Evolutionary conservation across 2,797 vertebrate genomes (phyloP), one percentile per base, ranked within the genome.

Genomic region (Etheostoma perlongum): DNA sequence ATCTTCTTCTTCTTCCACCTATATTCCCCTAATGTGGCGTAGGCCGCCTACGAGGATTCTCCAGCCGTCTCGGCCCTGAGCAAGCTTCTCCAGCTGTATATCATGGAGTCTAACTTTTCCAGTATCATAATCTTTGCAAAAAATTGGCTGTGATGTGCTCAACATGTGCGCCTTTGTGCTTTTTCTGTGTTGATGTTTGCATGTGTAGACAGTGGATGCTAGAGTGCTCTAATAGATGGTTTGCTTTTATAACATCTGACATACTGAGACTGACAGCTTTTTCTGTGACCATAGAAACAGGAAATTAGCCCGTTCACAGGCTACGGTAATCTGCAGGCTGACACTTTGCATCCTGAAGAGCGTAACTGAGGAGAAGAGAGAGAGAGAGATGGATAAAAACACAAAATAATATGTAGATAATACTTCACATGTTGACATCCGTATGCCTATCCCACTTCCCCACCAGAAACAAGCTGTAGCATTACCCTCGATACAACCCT

Each of bases 281-380:
- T 65, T 82, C 76, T 64, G 89, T 91, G 90, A 74, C 93, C 88
- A 92, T 92, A 89, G 91, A 85, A 90, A 93, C 79, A 15, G 86
- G 64, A 91, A 91, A 91, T 91, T 78, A 92, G 83, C 74, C 44
- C 0, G n/a, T 81, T 88, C 81, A 76, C 53, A 72, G 66, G 70
- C 70, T 60, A 70, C 18, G 54, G 74, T 75, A 81, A 85, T 88
- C 72, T 84, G 51, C 71, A 23, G 59, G 61, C 81, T 79, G 82
- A 88, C 87, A 86, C 75, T 67, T 67, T 27, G 7, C 82, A 79
- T 80, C 81, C 70, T 63, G 66, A 88, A 67, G 69, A 88, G 85
- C 21, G 49, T 44, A 72, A 69, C 54, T 14, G 81, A 72, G 33
- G 30, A 68, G 59, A 51, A 51, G 54, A 12, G 51, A 40, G 44